Evolutionary conservation across 2,797 vertebrate genomes (phyloP).

Genomic region (Etheostoma nigrum): DNA sequence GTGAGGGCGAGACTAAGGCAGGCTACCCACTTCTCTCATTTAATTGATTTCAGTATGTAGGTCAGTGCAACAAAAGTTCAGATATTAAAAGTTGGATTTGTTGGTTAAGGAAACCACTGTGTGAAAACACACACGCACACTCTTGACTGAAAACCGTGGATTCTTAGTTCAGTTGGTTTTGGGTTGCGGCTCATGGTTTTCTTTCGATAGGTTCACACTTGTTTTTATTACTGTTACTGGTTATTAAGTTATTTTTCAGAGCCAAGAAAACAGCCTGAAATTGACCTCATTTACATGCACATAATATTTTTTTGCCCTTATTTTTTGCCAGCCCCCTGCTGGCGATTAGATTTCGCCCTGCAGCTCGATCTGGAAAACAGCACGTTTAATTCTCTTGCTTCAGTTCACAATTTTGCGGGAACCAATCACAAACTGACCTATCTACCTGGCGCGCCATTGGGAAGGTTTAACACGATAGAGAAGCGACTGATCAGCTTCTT

Average conservation of each 20-base stretch:
- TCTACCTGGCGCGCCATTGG: too few species aligned
- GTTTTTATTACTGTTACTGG: background rate
- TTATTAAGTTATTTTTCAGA: slow-evolving; percentile 6
- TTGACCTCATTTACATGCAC: too few species aligned
- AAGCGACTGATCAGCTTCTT: too few species aligned
- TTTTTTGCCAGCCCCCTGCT: too few species aligned
- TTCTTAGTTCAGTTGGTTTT: slow-evolving; percentile 1
- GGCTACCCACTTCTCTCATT: slow-evolving; percentile 10
- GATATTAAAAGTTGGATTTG: background rate
- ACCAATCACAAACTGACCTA: too few species aligned
- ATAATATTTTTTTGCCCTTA: too few species aligned
- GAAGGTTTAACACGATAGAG: too few species aligned
- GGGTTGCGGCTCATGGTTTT: background rate
- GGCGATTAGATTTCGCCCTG: too few species aligned
- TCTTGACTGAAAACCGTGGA: slow-evolving; percentile 1
- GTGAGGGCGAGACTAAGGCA: slow-evolving; percentile 5
- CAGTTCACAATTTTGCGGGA: too few species aligned
- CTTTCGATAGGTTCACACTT: too few species aligned
- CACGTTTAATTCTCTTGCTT: too few species aligned
- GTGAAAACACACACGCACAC: slow-evolving; percentile 4
- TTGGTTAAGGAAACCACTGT: background rate
- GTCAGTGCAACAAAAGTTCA: background rate
- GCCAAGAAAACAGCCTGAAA: background rate
- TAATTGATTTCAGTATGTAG: background rate
- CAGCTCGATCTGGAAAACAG: too few species aligned